Conservation (phyloP, 2,113 vertebrate genomes). For the Carettochelys insculpta region DNA sequence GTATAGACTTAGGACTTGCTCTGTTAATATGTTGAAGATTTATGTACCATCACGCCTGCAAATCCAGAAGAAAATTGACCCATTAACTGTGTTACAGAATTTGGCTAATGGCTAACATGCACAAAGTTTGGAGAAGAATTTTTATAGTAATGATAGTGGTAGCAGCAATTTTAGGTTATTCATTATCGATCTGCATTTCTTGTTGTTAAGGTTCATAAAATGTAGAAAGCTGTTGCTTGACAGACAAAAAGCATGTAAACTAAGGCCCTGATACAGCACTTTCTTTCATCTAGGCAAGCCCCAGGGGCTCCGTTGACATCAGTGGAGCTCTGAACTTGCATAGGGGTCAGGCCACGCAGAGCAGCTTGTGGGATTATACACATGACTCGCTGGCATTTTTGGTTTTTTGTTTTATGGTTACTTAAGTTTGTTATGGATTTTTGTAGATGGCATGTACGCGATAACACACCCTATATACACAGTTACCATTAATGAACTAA, state of each 20-base stretch:
- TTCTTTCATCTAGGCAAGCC: not conserved
- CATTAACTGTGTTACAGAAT: not conserved
- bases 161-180: not conserved
- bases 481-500: not conserved
- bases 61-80: not conserved
- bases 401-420: not conserved
- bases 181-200: not conserved
- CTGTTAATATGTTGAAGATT: not conserved
- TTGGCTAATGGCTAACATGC: not conserved
- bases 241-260: not conserved
- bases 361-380: not conserved
- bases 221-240: not conserved
- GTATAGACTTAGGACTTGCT: conserved; percentile 17
- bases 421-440: not conserved
- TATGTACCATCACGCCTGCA: not conserved
- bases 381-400: too few relatives aligned
- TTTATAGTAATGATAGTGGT: not conserved
- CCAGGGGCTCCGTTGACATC: not conserved
- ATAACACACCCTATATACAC: not conserved
- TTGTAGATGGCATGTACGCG: not conserved
- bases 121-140: not conserved
- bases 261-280: not conserved
- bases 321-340: not conserved
- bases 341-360: not conserved
- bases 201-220: not conserved